Conservation (phyloP, 2,797 vertebrate genomes). For the Pogonophryne albipinna region DNA sequence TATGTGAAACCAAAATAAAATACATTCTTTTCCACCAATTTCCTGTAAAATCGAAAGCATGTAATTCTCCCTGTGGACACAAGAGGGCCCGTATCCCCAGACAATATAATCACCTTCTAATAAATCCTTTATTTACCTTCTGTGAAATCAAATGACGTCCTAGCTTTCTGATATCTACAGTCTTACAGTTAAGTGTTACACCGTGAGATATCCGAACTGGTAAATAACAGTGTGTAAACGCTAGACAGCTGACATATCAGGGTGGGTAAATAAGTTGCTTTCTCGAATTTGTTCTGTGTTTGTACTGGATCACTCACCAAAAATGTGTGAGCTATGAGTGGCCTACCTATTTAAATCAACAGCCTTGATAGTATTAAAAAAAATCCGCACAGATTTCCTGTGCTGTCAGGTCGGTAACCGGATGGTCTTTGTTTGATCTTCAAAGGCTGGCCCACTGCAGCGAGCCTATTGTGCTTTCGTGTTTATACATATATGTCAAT, state of each 20-base stretch:
- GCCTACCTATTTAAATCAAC: not conserved
- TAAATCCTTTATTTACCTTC: constrained; percentile 35
- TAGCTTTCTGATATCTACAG: not conserved
- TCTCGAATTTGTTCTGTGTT: constrained; percentile 5
- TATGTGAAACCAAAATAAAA: constrained; percentile 77
- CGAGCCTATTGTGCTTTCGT: constrained; percentile 54
- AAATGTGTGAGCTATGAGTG: not conserved
- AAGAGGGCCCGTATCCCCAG: constrained; percentile 57
- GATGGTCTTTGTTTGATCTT: constrained; percentile 67
- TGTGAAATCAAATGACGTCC: not conserved
- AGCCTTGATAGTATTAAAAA: not conserved
- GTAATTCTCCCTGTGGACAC: constrained; percentile 60
- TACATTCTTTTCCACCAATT: constrained; percentile 49
- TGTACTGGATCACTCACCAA: constrained; percentile 7
- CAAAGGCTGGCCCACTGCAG: constrained; percentile 52
- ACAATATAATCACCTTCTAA: constrained; percentile 49
- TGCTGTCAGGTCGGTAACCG: constrained; percentile 33
- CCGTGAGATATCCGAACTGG: not conserved
- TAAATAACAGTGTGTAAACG: constrained; percentile 1
- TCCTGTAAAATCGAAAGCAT: constrained; percentile 19
- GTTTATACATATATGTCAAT: constrained; percentile 5
- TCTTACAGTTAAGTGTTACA: not conserved
- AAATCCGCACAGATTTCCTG: constrained; percentile 6
- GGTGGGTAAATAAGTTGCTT: constrained; percentile 5
- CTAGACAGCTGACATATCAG: constrained; percentile 1